Evolutionary conservation across 2,113 vertebrate species (phyloP).

Genomic region (Theropithecus gelada): DNA sequence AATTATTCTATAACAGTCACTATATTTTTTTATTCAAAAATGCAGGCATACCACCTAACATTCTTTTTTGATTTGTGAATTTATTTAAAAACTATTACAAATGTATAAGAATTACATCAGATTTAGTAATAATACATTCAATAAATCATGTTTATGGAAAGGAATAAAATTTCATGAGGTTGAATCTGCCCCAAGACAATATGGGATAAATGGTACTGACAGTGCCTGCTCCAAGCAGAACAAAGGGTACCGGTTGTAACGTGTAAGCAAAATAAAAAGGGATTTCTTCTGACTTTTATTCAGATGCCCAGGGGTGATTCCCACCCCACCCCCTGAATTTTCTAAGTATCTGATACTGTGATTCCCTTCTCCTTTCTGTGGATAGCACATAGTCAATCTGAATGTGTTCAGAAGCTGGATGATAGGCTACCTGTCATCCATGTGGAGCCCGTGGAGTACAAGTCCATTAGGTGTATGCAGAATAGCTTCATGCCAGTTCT

Average conservation of each 20-base stretch:
- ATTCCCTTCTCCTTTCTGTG: neutral
- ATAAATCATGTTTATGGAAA: constrained; percentile 15
- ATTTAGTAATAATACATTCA: neutral
- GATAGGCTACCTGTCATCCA: neutral
- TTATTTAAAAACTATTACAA: constrained; percentile 6
- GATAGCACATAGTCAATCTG: neutral
- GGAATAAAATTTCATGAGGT: constrained; percentile 6
- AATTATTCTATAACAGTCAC: neutral
- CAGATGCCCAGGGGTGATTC: neutral
- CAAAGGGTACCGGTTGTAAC: neutral
- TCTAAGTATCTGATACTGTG: neutral
- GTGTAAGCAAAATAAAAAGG: neutral
- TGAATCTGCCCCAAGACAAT: neutral
- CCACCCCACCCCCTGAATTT: neutral
- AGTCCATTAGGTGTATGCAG: neutral
- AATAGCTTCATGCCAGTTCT: neutral
- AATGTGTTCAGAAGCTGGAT: neutral
- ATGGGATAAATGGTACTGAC: neutral
- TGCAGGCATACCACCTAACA: neutral
- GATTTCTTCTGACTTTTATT: neutral
- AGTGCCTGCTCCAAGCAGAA: neutral
- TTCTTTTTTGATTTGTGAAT: constrained; percentile 10
- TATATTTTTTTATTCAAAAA: neutral
- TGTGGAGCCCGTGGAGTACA: neutral
- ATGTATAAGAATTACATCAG: neutral